Conservation (phyloP, 2,888 invertebrate genomes). For the Andrena fulva region DNA sequence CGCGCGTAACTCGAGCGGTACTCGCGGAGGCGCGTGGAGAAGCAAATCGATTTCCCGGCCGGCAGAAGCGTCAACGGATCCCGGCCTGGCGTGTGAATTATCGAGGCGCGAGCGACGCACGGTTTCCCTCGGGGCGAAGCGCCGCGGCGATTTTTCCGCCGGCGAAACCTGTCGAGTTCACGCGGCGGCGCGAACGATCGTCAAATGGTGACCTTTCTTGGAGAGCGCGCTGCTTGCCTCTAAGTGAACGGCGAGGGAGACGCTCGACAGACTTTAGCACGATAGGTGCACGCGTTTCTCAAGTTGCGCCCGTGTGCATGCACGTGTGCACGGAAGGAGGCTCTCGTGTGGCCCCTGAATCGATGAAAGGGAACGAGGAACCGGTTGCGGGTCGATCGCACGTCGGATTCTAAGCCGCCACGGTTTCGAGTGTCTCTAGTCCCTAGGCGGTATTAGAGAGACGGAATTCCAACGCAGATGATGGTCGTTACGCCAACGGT, state of each 20-base stretch:
- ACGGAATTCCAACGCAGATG: constrained; percentile 13
- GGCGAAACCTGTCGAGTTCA: background rate
- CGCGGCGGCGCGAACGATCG: constrained; percentile 6
- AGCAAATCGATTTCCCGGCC: too few species aligned
- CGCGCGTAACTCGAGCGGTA: constrained; percentile 20
- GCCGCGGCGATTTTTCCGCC: background rate
- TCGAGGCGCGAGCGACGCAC: background rate
- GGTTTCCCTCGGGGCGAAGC: background rate
- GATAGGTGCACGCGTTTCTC: constrained; percentile 63
- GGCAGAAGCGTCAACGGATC: background rate
- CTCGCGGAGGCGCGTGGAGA: constrained; percentile 21
- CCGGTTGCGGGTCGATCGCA: constrained; percentile 75
- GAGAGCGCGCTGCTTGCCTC: constrained; percentile 27
- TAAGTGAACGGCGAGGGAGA: constrained; percentile 54
- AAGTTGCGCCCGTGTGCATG: constrained; percentile 60
- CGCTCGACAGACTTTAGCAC: constrained; percentile 47
- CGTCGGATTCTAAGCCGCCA: constrained; percentile 68
- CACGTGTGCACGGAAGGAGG: constrained; percentile 61
- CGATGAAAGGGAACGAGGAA: constrained; percentile 76
- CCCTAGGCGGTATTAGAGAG: constrained; percentile 18
- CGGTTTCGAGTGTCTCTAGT: constrained; percentile 66
- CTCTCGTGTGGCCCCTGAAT: constrained; percentile 65
- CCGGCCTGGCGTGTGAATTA: background rate
- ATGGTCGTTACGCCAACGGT: background rate
- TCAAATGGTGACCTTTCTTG: constrained; percentile 54